Base-by-base conservation (phyloP, 2,113 vertebrate genomes). In the Pogonocichla stellata region DNA sequence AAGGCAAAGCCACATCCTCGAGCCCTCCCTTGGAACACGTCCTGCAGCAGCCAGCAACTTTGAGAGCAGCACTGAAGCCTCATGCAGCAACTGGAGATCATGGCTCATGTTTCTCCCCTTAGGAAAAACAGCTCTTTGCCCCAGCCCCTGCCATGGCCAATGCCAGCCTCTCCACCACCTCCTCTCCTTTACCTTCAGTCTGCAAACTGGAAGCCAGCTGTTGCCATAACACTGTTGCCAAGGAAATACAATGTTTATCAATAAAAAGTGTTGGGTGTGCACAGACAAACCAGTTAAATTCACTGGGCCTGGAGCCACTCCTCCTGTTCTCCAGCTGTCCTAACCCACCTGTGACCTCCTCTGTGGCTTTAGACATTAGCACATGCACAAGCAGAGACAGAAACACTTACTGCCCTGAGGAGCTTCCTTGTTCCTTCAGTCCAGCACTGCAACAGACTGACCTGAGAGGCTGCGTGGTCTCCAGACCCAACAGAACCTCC, bases 161-260 rank as follows among this genome's bases (percentile, higher is more conserved):
- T 0, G 0, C n/a, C 7, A 9, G 69, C 40, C 20, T 53, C 65
- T 85, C 26, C 50, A 48, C 10, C 40, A n/a, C 36, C 57, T 80
- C 29, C 34, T 56, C 56, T 75, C 50, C 72, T 57, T 67, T 42
- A 86, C 86, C 70, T 48, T 31, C 36, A n/a, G 57, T 34, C 64
- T 70, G 73, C 45, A 47, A 73, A 92, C 73, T 57, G 3, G 0
- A 79, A 96, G 48, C 19, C 57, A 86, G 67, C 64, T 77, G 88
- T 93, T 97, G 94, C 80, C 90, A 84, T 50, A 95, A 90, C 92
- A 94, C 47, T 12, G 45, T 92, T 33, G 16, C 86, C 80, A 94
- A 89, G 93, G 90, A 96, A 96, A 92, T 81, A 69, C 34, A 60
- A 67, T 8, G 11, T 79, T 93, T 94, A 96, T 92, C 88, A 82